Evolutionary conservation across 37 sponge, comb jelly and placozoan species (phyloP), one percentile per base, ranked within the genome.

Genomic region (Dysidea cf. avara): DNA sequence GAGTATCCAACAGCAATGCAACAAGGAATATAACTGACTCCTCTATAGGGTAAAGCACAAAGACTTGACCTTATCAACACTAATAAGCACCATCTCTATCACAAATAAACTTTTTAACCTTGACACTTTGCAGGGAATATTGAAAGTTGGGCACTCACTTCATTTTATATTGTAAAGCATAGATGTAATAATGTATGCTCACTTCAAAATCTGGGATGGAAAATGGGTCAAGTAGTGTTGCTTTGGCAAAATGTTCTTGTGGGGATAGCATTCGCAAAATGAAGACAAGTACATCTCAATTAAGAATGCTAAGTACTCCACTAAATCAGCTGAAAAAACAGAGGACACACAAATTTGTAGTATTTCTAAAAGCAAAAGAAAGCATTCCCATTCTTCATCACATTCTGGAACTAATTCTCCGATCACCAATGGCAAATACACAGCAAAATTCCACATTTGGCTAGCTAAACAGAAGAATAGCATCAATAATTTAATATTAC

Each of bases 211-310:
- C 11, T 36, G 57, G 3, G 26, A 25, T 21, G 78, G 78, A 55
- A 77, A 77, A 29, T 77, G 78, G 1, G 66, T 67, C 67, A 65
- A 53, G 68, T 77, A 66, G 57, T 77, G 78, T 33, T 33, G 48
- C 34, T 63, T 75, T 25, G 76, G 76, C 1, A 35, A 43, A 9
- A 60, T n/a, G 13, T 22, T 25, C 7, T 53, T 28, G n/a, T 28
- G 39, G 3, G 78, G 78, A 43, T 77, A 77, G 30, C 78, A 77
- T 13, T 20, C 3, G 14, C 2, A 4, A 28, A 78, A 78, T 3
- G 39, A 22, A 7, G 29, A 25, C 51, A 57, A 69, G 32, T 78
- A 69, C 17, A 57, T 21, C 3, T 32, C 59, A 58, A 78, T 57
- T 28, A 69, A 39, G 12, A 32, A 68, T 43, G 55, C 58, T 53